Base-by-base conservation (phyloP, 2,888 invertebrate species). In the Elegia similella region DNA sequence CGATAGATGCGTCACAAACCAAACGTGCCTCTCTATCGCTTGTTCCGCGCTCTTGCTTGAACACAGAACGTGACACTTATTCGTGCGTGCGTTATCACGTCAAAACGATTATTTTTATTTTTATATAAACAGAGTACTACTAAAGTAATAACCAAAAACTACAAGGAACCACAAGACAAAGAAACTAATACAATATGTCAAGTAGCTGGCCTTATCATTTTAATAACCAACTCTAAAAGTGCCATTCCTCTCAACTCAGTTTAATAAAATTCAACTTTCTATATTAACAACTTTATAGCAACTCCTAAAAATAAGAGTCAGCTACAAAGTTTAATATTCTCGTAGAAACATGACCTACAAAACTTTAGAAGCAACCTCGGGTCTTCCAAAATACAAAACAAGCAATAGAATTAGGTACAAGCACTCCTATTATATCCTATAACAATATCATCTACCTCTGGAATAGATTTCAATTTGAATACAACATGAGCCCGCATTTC, bases 401-500 rank as follows among this genome's bases (percentile, higher is more conserved):
- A 52, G 30, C 16, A 42, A 52, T 23, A 42, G n/a, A 38, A 42
- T 42, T 42, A 52, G 17, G 42, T 29, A 53, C 38, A 42, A 42
- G 43, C 29, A 16, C 44, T 38, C 12, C 34, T 47, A 47, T 32
- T 15, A 16, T 47, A 2, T 8, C 8, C 23, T 29, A 55, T 38
- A 38, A 56, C 53, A 54, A 44, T 42, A 55, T 47, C 16, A 46
- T 55, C 15, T 56, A 42, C 43, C n/a, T 56, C 43, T 42, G 43
- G 34, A 38, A 54, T 56, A 56, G 52, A 46, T 56, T 48, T 53
- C 16, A 29, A 52, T 55, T 44, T 64, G 61, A 62, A 64, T 61
- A 57, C 48, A 55, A 64, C 64, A 67, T 74, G 67, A 73, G 69
- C 63, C 62, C 68, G 72, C 72, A 78, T 73, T 72, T 74, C 69